Evolutionary conservation across 2,113 vertebrate species (phyloP), one percentile per base, ranked within the genome.

Genomic region (Circaetus gallicus): DNA sequence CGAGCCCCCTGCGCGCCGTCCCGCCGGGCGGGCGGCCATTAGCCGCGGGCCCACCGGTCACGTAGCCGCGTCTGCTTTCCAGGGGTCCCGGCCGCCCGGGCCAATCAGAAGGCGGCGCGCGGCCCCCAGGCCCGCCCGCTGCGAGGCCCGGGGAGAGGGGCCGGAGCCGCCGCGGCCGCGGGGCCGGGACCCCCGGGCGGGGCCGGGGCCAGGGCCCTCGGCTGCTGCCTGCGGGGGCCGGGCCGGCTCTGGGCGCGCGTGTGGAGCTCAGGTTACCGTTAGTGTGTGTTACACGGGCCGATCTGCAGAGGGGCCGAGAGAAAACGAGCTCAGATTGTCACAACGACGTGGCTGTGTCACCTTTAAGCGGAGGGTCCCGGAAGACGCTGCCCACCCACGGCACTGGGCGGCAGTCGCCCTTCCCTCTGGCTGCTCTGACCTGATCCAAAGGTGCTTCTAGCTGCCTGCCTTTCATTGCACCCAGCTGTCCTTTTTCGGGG

Each of bases 1-100:
- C 7, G 29, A 15, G 7, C 7, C 24, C 28, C 16, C 3, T 0
- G 2, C 5, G 6, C 10, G 1, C 28, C 24, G 3, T 1, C 29
- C 18, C 13, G 1, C 4, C 5, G n/a, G 16, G 4, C 5, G 5
- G 20, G 21, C 28, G 1, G 32, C 61, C 79, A 40, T 45, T 10
- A 52, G 4, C 18, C 6, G 2, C 2, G 3, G 17, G 8, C 10
- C 0, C 2, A 10, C 10, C 1, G 2, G 19, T 55, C 80, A 70
- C 9, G 1, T 32, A 47, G 14, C 22, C 7, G 2, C 55, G 9
- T 2, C 16, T 3, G 19, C 19, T 10, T 11, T 6, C 8, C 9
- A 4, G 22, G 47, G 38, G 5, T 31, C 29, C 19, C 2, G 16
- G 16, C 26, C 10, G 3, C 24, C 34, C 7, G 2, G 47, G 56